These are phyloP conservation scores for Ectropis crepuscularia DNA, from an alignment of 2,888 invertebrate genomes.

Conservation along the genomic window DNA sequence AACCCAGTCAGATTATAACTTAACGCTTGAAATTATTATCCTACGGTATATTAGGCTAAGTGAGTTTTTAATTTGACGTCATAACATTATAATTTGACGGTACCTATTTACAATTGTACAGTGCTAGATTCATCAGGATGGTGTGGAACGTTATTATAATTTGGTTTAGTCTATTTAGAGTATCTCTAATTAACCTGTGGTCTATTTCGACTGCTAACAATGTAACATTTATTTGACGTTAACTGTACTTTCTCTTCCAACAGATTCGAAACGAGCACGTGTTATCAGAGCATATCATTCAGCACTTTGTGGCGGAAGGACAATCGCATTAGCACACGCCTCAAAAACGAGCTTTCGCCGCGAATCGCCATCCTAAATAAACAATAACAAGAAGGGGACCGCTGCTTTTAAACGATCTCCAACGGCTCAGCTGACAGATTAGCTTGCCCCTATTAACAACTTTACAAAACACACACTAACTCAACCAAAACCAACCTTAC, in stretches of 20 bases:
- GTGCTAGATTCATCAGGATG: too few relatives aligned
- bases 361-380: constrained; percentile 82
- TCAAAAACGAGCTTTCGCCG: constrained; percentile 78
- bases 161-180: too few relatives aligned
- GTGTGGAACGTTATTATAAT: too few relatives aligned
- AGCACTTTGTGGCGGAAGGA: constrained; percentile 61
- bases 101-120: too few relatives aligned
- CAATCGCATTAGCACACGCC: constrained; percentile 81
- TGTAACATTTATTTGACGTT: too few relatives aligned
- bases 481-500: constrained; percentile 34
- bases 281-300: constrained; percentile 61
- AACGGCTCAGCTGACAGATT: constrained; percentile 82
- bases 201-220: too few relatives aligned
- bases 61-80: too few relatives aligned
- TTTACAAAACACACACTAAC: constrained; percentile 44
- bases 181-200: too few relatives aligned
- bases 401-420: constrained; percentile 81
- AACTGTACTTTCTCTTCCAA: constrained; percentile 1
- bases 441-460: constrained; percentile 70
- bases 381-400: constrained; percentile 79
- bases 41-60: too few relatives aligned
- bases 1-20: too few relatives aligned
- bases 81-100: too few relatives aligned
- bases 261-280: constrained; percentile 49
- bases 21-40: too few relatives aligned